phyloP scores from a whole-genome alignment of 2,797 vertebrate genomes.

The Coccyzus lansbergi region DNA sequence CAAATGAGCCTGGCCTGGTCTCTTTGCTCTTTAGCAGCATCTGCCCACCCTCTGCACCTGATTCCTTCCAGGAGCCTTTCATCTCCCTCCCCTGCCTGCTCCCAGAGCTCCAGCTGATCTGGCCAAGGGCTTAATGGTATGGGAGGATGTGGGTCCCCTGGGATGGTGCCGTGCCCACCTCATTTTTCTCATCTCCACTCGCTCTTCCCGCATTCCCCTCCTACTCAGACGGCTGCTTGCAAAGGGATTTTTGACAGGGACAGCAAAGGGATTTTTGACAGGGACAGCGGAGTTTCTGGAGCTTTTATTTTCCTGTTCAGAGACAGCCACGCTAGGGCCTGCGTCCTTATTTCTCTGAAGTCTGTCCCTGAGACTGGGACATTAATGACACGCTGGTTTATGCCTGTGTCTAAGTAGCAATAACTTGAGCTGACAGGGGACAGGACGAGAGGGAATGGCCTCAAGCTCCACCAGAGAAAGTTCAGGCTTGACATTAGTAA shows the following conservation, averaged over 20 bases:
- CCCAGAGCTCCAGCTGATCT: background rate
- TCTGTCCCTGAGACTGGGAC: background rate
- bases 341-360: background rate
- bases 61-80: conserved; percentile 54
- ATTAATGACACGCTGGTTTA: fast-evolving
- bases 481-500: no score
- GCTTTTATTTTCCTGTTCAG: background rate
- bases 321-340: background rate
- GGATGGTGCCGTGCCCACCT: background rate
- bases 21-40: conserved; percentile 53
- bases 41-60: conserved; percentile 61
- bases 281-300: background rate
- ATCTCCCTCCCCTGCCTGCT: conserved; percentile 13
- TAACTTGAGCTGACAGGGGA: background rate
- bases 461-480: no score
- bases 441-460: no score
- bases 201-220: background rate
- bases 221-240: background rate
- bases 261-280: background rate
- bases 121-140: background rate
- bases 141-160: background rate
- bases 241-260: background rate
- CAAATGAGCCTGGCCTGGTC: conserved; percentile 57
- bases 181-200: background rate
- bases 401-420: background rate